Evolutionary conservation across 2,797 vertebrate species (phyloP), one percentile per base, ranked within the genome.

Genomic region (Paedocypris micromegethes): DNA sequence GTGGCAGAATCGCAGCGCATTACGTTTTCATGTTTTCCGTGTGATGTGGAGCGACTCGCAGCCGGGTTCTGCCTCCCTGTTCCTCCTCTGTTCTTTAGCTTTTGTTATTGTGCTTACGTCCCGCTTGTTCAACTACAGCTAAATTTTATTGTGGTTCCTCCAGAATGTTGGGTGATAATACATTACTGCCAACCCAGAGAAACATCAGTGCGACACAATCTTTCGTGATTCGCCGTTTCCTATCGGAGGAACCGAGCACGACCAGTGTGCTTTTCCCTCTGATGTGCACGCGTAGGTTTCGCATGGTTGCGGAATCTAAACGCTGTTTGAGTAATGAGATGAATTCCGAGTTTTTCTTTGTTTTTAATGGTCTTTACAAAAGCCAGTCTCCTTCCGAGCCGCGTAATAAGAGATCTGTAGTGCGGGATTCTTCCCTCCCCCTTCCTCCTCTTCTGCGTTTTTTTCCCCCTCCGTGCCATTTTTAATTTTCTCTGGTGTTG

Each of bases 351-450:
- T 66, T 68, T 75, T 75, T 75, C 74, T 78, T 64, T 75, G 73
- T 75, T 80, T 79, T 76, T 72, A 76, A 77, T 78, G 77, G 75
- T 73, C 77, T 77, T 76, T 76, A 73, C 70, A 72, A 78, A 70
- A 77, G 66, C 73, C 68, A 68, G 77, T 41, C 72, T 74, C 60
- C 72, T 70, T 78, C 64, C 64, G 43, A 43, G 46, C 68, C 48
- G 64, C 41, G 39, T 73, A 70, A 76, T 72, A 69, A 60, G 66
- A 70, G 68, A 73, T 75, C 49, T 71, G 70, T 47, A 71, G 67
- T 73, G 73, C 50, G 68, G 73, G 75, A 75, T 72, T 67, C 67
- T 66, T 69, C 74, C 64, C 43, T 60, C 52, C 61, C 63, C 50
- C 41, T 58, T 66, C 43, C 9, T 51, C 51, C 65, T 68, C 48